phyloP scores from a whole-genome alignment of 2,888 invertebrate species.

The Lasioglossum malachurum region DNA sequence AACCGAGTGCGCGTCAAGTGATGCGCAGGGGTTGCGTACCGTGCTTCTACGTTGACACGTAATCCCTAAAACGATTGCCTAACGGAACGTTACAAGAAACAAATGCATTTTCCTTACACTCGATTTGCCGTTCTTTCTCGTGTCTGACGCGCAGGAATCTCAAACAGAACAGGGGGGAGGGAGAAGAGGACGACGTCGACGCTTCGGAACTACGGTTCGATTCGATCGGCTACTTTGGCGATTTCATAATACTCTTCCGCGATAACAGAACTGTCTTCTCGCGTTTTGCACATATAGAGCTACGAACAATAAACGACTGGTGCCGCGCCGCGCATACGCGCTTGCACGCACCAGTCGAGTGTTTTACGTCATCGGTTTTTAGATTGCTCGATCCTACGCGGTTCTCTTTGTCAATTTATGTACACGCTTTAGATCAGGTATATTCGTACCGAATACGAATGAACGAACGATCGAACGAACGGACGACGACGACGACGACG shows the following conservation, averaged over 20 bases:
- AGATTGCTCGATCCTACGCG: slow-evolving; percentile 30
- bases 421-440: slow-evolving; percentile 59
- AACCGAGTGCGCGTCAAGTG: slow-evolving; percentile 20
- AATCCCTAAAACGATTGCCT: neutral
- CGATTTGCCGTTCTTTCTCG: neutral
- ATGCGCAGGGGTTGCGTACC: slow-evolving; percentile 6
- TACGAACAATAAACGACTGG: slow-evolving; percentile 17
- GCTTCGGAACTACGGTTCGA: slow-evolving; percentile 33
- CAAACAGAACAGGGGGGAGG: neutral
- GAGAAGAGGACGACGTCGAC: slow-evolving; percentile 30
- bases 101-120: slow-evolving; percentile 13
- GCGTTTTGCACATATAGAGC: slow-evolving; percentile 21
- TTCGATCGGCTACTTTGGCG: slow-evolving; percentile 53
- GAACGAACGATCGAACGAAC: slow-evolving; percentile 17
- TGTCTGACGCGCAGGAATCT: slow-evolving; percentile 10
- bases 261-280: slow-evolving; percentile 12
- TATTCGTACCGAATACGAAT: slow-evolving; percentile 18
- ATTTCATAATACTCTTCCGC: slow-evolving; percentile 52
- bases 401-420: slow-evolving; percentile 53
- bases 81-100: slow-evolving; percentile 29
- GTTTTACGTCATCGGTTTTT: slow-evolving; percentile 9
- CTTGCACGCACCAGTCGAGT: neutral
- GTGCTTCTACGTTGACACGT: slow-evolving; percentile 6
- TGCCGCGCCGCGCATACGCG: neutral
- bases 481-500: neutral